Base-by-base conservation (phyloP, 2,113 vertebrate genomes). In the Zosterops hypoxanthus region DNA sequence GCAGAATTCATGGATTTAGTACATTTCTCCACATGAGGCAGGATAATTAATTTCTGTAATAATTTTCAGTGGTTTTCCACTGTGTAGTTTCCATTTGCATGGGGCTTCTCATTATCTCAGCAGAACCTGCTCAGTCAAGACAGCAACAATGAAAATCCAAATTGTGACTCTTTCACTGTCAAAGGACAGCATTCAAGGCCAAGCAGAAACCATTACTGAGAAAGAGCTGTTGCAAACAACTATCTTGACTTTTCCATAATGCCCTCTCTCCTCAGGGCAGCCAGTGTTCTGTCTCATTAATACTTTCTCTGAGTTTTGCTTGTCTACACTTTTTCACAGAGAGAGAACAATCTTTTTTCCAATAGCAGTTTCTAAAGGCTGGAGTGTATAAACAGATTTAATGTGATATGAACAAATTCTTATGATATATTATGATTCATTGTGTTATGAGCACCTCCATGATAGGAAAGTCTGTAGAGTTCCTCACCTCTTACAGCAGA, bases 1-100 rank as follows among this genome's bases (percentile, higher is more conserved):
- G 34, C 68, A 73, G 82, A 80, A 64, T 92, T 92, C 86, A 70
- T 81, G 63, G 29, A 86, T 77, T 88, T 88, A 50, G 33, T 61
- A 61, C n/a, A 55, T 90, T 93, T 72, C 82, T 92, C 42, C 39
- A 66, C 50, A 33, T 86, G 55, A 69, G 26, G 20, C 23, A 83
- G 46, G 18, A 63, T 46, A 88, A 86, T 88, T 83, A 39, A 65
- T 88, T 92, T 93, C 68, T 44, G 9, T 70, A 56, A 78, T 63
- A 80, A 46, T 61, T 83, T 61, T 64, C 55, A 26, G 15, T 60
- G 18, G 3, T 46, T 91, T 93, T 90, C 65, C 18, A 2, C 55
- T 14, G 5, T 39, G 36, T 53, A 46, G 31, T 29, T 82, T 41
- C 65, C 12, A 8, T 63, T n/a, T n/a, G 22, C 13, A 8, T 31